Base-by-base conservation (phyloP, 2,888 invertebrate genomes). In the Caradrina kadenii region DNA sequence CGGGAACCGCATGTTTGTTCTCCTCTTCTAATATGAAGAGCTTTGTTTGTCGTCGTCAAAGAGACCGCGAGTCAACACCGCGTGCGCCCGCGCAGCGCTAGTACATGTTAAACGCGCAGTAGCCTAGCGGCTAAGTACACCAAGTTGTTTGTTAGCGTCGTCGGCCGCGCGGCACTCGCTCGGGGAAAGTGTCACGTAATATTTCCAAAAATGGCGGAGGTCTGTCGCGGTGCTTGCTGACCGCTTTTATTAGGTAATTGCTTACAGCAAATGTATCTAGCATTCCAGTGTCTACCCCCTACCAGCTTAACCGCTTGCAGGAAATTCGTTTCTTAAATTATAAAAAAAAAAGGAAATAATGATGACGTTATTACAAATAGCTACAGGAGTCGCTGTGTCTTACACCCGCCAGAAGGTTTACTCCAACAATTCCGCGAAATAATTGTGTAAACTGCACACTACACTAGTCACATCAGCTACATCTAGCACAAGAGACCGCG, bases 11-110 rank as follows among this genome's bases (percentile, higher is more conserved):
- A 63, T 86, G 87, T 89, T 87, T 89, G 85, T 71, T 69, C 81
- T 59, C 67, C 50, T 69, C 86, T 86, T 83, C 85, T 84, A 89
- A 87, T 83, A 88, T 76, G 71, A 76, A 76, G 68, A 80, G 81
- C 84, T 85, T 82, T 85, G 84, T 86, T 89, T 90, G 87, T 65
- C 59, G 80, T 86, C 76, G 69, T 82, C 80, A 79, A 83, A 83
- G 81, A 72, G 39, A 66, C 72, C 75, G 77, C 63, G 65, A 60
- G 82, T 67, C 79, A 77, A 78, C 69, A 78, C 63, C 64, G 59
- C 63, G 65, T 64, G 75, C 71, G 63, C 60, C 42, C 58, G 67
- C 52, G 62, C 63, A 61, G 49, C 54, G 65, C 50, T 58, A 13
- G 45, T 45, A 52, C 72, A 54, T 22, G 63, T 58, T 64, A 42